Percentiles rank a stretch among this genome's conserved stretches.
phyloP scores from a whole-genome alignment of 2,113 vertebrate genomes.

The Mungos mungo region DNA sequence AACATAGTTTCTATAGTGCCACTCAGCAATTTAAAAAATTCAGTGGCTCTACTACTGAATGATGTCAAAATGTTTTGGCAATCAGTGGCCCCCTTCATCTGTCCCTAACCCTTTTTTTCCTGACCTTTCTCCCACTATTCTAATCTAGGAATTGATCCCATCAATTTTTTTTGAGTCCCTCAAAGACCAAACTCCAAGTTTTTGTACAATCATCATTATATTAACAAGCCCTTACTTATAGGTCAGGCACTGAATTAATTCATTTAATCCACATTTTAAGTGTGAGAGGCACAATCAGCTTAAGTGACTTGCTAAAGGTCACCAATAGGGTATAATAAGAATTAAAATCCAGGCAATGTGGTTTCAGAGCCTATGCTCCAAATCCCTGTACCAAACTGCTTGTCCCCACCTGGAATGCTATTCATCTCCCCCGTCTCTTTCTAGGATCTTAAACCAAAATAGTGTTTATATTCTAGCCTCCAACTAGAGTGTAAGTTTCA shows the following conservation, averaged over 20 bases:
- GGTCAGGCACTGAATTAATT: not conserved
- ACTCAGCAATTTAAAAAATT: not conserved
- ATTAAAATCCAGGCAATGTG: not conserved
- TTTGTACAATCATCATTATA: not conserved
- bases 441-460: not conserved
- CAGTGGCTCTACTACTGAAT: not conserved
- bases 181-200: not conserved
- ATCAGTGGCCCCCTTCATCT: not conserved
- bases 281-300: not conserved
- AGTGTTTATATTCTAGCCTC: not conserved
- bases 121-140: not conserved
- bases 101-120: not conserved
- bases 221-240: not conserved
- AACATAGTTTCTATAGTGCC: not conserved
- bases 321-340: not conserved
- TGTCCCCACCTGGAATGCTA: not conserved
- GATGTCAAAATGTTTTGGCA: constrained; percentile 21
- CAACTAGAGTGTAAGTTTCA: not conserved
- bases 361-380: not conserved
- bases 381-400: not conserved
- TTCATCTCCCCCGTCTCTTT: not conserved
- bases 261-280: constrained; percentile 8
- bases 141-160: not conserved
- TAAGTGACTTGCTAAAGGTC: not conserved
- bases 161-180: not conserved